These are phyloP conservation scores for Trachemys scripta DNA, from an alignment of 2,113 vertebrate species.

Conservation along the genomic window DNA sequence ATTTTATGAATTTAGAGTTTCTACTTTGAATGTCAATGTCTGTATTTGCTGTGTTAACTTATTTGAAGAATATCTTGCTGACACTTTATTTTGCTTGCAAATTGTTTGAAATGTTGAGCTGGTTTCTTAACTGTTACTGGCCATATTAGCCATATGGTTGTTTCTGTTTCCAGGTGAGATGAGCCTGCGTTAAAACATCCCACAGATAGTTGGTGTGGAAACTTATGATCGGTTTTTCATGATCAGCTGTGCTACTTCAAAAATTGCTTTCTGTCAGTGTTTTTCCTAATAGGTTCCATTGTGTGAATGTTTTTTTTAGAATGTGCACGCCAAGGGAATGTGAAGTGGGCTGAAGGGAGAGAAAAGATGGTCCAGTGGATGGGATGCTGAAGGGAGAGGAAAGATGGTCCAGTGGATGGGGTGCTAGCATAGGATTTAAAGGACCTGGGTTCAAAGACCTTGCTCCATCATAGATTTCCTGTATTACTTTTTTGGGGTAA, in stretches of 20 bases:
- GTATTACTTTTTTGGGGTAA: too few relatives aligned
- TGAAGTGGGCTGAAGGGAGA: not conserved
- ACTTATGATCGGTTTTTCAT: not conserved
- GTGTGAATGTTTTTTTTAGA: not conserved
- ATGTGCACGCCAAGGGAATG: not conserved
- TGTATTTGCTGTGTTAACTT: constrained; percentile 32
- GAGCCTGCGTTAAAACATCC: not conserved
- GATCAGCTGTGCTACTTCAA: not conserved
- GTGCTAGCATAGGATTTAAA: not conserved
- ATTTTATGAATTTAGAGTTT: constrained; percentile 3
- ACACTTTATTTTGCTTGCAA: constrained; percentile 11
- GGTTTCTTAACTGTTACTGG: constrained; percentile 10
- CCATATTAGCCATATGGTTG: accelerated
- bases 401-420: too few relatives aligned
- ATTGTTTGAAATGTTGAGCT: constrained; percentile 42
- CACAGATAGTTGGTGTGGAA: constrained; percentile 15
- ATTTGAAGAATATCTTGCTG: constrained; percentile 27
- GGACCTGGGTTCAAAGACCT: not conserved
- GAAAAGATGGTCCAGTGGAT: not conserved
- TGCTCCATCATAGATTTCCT: not conserved
- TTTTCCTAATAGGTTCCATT: not conserved
- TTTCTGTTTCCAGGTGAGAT: constrained; percentile 16
- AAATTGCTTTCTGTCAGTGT: not conserved
- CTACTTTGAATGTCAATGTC: not conserved
- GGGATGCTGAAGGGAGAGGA: not conserved